Evolutionary conservation across 2,888 invertebrate genomes (phyloP), one percentile per base, ranked within the genome.

Genomic region (Luperina nickerlii): DNA sequence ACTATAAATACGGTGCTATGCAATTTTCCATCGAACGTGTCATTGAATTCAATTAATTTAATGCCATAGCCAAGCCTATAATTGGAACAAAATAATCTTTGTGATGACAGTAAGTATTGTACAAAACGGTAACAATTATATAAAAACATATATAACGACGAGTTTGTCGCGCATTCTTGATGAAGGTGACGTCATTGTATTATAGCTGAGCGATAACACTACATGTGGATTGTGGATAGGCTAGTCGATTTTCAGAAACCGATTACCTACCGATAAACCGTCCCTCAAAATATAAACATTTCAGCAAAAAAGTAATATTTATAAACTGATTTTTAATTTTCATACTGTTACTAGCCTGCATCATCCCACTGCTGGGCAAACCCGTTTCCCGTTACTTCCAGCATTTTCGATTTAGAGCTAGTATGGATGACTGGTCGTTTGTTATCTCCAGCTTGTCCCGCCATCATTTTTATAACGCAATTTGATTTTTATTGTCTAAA

Each of bases 121-220:
- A 62, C 18, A 63, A 57, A 81, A 18, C 9, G 11, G 60, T 20
- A n/a, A 27, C 1, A 62, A 48, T 27, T 62, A 11, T 6, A 32
- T 57, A 54, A 27, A 74, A 57, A 69, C 27, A 51, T 51, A 18
- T 38, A n/a, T 15, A 62, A 63, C 24, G 20, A 27, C 0, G 62
- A 81, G 57, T 57, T 81, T 15, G 57, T 75, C 20, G 20, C 48
- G 27, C 27, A 48, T 51, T 63, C 54, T 69, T 57, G 48, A 69
- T 51, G 48, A 69, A 69, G 11, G 13, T 81, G 69, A 82, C n/a
- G 69, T 65, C 80, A 82, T 51, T 15, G 24, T 32, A n/a, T 18
- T 60, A n/a, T n/a, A 27, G 11, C 51, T 69, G 18, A 74, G 8
- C 24, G 57, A 32, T n/a, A 51, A 63, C 42, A 45, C 9, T 4